Evolutionary conservation across 2,797 vertebrate species (phyloP).

Genomic region (Potorous gilbertii): DNA sequence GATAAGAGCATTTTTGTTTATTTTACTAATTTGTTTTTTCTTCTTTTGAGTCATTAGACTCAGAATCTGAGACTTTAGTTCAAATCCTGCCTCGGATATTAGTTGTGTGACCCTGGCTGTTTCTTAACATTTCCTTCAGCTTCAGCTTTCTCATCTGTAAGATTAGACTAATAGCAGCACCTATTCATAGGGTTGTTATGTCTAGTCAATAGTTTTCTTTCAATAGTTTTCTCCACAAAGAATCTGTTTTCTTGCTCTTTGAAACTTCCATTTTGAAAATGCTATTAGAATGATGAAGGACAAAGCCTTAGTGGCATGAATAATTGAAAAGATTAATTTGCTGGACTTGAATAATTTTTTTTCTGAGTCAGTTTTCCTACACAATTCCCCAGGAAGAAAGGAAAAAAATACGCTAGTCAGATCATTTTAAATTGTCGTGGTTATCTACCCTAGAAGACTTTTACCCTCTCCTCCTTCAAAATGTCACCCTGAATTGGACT

Average conservation of each 20-base stretch:
- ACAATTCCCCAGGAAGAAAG: background rate
- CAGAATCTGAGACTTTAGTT: background rate
- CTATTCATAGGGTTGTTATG: background rate
- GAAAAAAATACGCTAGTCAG: background rate
- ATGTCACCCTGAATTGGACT: background rate
- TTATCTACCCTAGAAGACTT: background rate
- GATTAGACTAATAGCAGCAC: background rate
- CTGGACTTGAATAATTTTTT: background rate
- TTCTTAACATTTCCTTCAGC: background rate
- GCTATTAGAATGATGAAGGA: background rate
- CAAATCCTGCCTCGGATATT: background rate
- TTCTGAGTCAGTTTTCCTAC: background rate
- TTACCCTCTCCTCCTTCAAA: background rate
- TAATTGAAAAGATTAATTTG: background rate
- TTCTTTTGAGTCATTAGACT: background rate
- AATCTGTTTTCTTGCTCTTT: background rate
- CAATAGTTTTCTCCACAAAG: background rate
- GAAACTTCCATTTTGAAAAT: background rate
- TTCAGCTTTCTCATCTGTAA: background rate
- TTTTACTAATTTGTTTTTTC: background rate
- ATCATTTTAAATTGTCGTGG: background rate
- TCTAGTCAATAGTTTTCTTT: background rate
- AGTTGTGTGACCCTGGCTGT: background rate
- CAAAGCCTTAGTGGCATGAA: background rate
- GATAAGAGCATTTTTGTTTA: slow-evolving; percentile 6